A percentile compares a stretch with the other conserved stretches of the same genome.
Evolutionary conservation across 2,797 vertebrate genomes (phyloP).

Genomic region (Pitangus sulphuratus): DNA sequence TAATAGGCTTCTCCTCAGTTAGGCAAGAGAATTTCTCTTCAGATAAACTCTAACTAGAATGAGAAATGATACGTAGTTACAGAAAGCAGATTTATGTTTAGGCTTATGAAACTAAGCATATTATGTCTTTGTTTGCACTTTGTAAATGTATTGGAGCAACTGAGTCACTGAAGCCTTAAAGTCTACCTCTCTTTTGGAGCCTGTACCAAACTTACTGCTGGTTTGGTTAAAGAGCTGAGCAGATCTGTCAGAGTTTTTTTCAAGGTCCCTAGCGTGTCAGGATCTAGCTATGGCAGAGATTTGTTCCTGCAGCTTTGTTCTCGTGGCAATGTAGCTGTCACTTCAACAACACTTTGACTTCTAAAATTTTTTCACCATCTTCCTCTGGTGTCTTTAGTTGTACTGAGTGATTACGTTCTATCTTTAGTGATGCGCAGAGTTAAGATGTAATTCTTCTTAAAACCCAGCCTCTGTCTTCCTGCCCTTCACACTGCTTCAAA

Average conservation of each 20-base stretch:
- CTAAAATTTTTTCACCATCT: neutral
- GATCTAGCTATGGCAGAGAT: neutral
- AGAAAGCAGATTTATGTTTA: neutral
- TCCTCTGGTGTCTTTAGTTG: neutral
- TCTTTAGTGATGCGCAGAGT: neutral
- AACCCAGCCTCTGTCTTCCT: neutral
- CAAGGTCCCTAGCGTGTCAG: neutral
- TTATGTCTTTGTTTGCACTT: neutral
- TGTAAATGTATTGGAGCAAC: neutral
- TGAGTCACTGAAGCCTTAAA: neutral
- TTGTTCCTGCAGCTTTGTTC: slow-evolving; percentile 11
- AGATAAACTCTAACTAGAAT: neutral
- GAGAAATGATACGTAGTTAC: neutral
- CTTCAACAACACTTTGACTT: neutral
- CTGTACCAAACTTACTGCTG: neutral
- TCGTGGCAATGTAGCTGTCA: neutral
- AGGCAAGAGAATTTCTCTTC: neutral
- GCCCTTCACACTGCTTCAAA: neutral
- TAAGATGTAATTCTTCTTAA: neutral
- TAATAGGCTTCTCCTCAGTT: neutral
- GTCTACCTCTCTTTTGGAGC: neutral
- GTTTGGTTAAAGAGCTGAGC: neutral
- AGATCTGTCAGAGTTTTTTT: neutral
- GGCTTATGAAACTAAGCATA: neutral
- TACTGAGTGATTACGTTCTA: neutral